Evolutionary conservation across 2,113 vertebrate genomes (phyloP).

Genomic region (Anguilla japonica): DNA sequence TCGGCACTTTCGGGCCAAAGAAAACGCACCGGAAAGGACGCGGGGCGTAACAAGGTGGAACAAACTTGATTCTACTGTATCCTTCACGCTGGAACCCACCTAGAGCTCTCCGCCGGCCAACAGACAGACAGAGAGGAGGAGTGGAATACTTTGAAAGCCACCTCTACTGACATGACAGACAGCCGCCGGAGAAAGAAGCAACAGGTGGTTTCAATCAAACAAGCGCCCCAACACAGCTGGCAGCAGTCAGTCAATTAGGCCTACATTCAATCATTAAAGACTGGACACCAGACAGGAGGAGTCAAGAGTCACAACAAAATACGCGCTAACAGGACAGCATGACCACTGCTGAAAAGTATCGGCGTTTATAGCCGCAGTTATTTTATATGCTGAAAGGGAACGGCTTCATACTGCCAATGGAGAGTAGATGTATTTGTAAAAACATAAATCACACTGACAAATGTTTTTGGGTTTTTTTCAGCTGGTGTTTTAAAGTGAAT

Average conservation of each 20-base stretch:
- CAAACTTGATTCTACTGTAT: not conserved
- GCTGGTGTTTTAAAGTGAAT: slow-evolving; percentile 81
- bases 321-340: not conserved
- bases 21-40: not conserved
- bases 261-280: not conserved
- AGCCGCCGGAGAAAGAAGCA: not conserved
- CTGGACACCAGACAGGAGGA: not conserved
- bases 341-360: not conserved
- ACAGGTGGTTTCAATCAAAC: slow-evolving; percentile 30
- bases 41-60: not conserved
- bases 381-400: too few relatives aligned
- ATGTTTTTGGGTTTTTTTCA: slow-evolving; percentile 69
- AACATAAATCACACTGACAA: slow-evolving; percentile 54
- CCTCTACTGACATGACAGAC: not conserved
- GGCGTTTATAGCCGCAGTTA: too few relatives aligned
- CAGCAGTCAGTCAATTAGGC: slow-evolving; percentile 20
- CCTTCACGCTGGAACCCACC: not conserved
- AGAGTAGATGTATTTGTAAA: too few relatives aligned
- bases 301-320: not conserved
- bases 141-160: not conserved
- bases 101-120: not conserved
- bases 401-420: too few relatives aligned
- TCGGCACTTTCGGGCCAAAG: not conserved
- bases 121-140: not conserved
- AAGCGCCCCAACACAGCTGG: not conserved